Evolutionary conservation across 1,140 invertebrate species (phyloP), one percentile per base, ranked within the genome.

Genomic region (Zaprionus nigranus): DNA sequence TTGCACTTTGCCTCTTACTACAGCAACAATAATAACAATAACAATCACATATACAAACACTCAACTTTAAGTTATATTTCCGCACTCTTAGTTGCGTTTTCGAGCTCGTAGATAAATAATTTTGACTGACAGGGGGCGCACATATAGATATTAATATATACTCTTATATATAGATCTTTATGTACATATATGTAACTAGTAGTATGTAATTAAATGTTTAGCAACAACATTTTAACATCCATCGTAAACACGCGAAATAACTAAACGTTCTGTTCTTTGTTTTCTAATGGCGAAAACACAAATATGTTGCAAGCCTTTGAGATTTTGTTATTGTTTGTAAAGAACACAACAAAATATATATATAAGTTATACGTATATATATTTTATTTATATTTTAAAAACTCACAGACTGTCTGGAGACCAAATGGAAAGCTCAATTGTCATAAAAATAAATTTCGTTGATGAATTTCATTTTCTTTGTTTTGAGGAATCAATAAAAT

Each of bases 11-110:
- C 73, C 66, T 81, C 62, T 13, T 43, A 71, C 72, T 28, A 51
- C 6, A 36, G 43, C 38, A 62, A 54, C 30, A 62, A 43, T 5
- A 53, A 46, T 30, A 57, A 58, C 17, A 57, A 57, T 40, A n/a
- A 58, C 34, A 56, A 43, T 22, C 54, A 20, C 40, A 65, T 65
- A 65, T 65, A 36, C 17, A 62, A 24, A 70, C 51, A 54, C 38
- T 56, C 24, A 80, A 84, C 73, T 74, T 63, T 73, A 84, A 84
- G 61, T 84, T 84, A 84, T 84, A 84, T 84, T 84, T 84, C 81
- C 81, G 81, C 61, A 79, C 54, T 82, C 58, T 82, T 62, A 54
- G 78, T 60, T 79, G 64, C 59, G 26, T 65, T 64, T 69, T 49
- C 64, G 40, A 67, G 34, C 36, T 59, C 49, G 20, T 65, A 74